Evolutionary conservation across 2,888 invertebrate genomes (phyloP), one percentile per base, ranked within the genome.

Genomic region (Andricus curvator): DNA sequence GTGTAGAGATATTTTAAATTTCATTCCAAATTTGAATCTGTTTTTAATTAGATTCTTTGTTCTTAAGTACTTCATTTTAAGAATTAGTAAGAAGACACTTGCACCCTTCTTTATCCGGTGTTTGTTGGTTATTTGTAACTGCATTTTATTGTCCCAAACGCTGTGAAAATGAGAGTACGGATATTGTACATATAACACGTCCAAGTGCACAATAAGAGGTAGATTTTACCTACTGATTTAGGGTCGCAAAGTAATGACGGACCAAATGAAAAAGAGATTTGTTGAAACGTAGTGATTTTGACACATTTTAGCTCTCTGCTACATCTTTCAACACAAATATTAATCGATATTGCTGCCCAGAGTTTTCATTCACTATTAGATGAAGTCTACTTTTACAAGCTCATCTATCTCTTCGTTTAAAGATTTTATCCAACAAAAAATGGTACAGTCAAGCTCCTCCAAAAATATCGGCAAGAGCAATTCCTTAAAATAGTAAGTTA

Each of bases 121-220:
- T 70, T 70, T 56, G 74, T 74, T 74, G 74, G 37, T 56, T 74
- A 56, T 20, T 56, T 74, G n/a, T 74, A 56, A 74, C 56, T 74
- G 56, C 48, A 74, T 74, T 74, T 74, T 48, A 74, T 33, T 74
- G n/a, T 74, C n/a, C 37, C 51, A 33, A 74, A 74, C 13, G 33
- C 56, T 33, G 74, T 74, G 76, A 67, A 82, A 64, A 25, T 37
- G 67, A 41, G 67, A 66, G 65, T 78, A 62, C 76, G 51, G 33
- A 64, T 76, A 80, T 79, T 83, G 83, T 83, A 84, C 64, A 83
- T 84, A 82, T 48, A 76, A 82, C 65, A 64, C 78, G 81, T 82
- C 81, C 56, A 83, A 70, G 70, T 82, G 83, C 81, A 81, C 82
- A 83, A 81, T 51, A 77, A 66, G 70, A 66, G 64, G 80, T 83